Conservation (phyloP, 92 coral and sea anemone genomes). For the Epizoanthus rinbou region DNA sequence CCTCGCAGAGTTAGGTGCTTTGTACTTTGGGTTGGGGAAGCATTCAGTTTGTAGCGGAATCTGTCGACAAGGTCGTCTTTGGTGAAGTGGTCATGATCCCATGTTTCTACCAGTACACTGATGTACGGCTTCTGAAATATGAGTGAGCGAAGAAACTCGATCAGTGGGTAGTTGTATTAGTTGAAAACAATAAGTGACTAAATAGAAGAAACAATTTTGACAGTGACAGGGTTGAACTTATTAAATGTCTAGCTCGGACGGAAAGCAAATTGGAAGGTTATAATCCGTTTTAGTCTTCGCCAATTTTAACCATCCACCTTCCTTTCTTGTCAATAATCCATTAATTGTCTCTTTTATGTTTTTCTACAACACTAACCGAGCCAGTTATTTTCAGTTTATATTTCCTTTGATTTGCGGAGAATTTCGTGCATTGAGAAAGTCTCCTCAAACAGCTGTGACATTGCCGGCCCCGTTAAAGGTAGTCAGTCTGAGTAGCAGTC, state of each 20-base stretch:
- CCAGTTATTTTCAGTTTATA: no score
- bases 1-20: constrained; percentile 52
- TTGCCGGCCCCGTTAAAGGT: no score
- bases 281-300: no score
- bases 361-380: no score
- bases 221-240: not conserved
- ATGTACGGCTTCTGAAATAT: constrained; percentile 45
- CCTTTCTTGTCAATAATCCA: no score
- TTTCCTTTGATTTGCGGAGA: no score
- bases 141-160: not conserved
- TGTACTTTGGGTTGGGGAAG: constrained; percentile 45
- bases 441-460: no score
- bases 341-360: no score
- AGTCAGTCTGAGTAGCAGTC: no score
- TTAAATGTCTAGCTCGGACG: not conserved
- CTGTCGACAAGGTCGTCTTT: constrained; percentile 60
- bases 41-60: constrained; percentile 46
- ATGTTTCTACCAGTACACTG: constrained; percentile 59
- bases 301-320: no score
- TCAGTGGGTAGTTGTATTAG: not conserved
- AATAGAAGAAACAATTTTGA: not conserved
- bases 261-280: not conserved
- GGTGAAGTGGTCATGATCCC: constrained; percentile 64
- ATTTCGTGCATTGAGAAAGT: no score
- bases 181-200: no score